These are phyloP conservation scores for Geopemphigus sp. DNA, from an alignment of 1,140 invertebrate genomes.

Conservation along the genomic window DNA sequence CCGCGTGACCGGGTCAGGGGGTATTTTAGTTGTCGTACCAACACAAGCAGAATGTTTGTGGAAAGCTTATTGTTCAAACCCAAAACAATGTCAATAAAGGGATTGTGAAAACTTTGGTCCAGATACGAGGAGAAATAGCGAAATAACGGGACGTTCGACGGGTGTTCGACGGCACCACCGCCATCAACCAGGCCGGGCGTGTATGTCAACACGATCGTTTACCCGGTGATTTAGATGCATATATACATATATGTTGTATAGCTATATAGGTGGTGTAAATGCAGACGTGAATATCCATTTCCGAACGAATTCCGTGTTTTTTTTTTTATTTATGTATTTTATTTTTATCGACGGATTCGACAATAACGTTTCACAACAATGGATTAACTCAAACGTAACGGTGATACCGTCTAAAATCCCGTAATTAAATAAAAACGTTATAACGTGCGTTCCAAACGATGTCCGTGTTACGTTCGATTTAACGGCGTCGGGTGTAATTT, in stretches of 20 bases:
- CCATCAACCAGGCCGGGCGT: not conserved
- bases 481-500: too few species aligned
- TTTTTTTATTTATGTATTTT: too few species aligned
- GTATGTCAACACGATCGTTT: not conserved
- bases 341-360: too few species aligned
- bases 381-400: too few species aligned
- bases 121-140: not conserved
- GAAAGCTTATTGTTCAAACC: not conserved
- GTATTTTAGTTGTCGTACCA: conserved; percentile 18
- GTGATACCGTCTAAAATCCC: too few species aligned
- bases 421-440: too few species aligned
- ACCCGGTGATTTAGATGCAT: too few species aligned
- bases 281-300: too few species aligned
- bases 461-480: not conserved
- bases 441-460: not conserved
- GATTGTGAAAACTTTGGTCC: conserved; percentile 10
- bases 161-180: not conserved
- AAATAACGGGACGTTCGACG: not conserved
- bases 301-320: too few species aligned
- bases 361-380: too few species aligned
- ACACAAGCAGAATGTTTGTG: not conserved
- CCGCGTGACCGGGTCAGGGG: not conserved
- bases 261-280: too few species aligned
- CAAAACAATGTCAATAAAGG: conserved; percentile 13
- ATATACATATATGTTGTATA: too few species aligned